These are phyloP conservation scores for Busseola fusca DNA, from an alignment of 2,888 invertebrate genomes.

Conservation along the genomic window DNA sequence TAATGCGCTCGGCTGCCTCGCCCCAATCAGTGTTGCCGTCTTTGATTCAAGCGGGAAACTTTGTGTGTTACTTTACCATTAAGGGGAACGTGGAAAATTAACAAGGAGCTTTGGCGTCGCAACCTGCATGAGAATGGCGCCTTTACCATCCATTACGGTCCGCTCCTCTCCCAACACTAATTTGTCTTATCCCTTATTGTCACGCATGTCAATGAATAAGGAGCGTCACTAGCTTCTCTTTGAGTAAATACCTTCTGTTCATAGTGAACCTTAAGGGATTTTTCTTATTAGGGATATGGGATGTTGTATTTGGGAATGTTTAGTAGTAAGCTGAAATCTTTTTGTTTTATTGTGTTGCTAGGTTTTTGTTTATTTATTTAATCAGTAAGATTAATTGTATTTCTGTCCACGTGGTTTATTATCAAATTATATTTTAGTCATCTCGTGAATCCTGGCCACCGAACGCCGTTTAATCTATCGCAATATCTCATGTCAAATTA, in stretches of 20 bases:
- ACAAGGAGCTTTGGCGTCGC: constrained; percentile 76
- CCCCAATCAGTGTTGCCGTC: constrained; percentile 75
- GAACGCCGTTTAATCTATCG: constrained; percentile 30
- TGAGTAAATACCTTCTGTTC: constrained; percentile 56
- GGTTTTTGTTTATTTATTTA: constrained; percentile 17
- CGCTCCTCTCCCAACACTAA: constrained; percentile 65
- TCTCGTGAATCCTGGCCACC: background rate
- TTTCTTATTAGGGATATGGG: constrained; percentile 47
- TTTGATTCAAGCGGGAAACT: constrained; percentile 77
- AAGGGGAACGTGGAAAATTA: constrained; percentile 82
- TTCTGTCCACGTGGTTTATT: constrained; percentile 18
- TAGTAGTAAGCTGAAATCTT: constrained; percentile 34
- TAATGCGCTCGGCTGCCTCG: constrained; percentile 66
- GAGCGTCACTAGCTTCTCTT: constrained; percentile 43
- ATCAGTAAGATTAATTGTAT: constrained; percentile 12
- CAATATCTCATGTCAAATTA: constrained; percentile 44
- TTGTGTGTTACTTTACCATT: constrained; percentile 85
- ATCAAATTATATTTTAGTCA: constrained; percentile 18
- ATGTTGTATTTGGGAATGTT: constrained; percentile 25
- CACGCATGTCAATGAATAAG: constrained; percentile 71
- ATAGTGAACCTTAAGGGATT: constrained; percentile 49
- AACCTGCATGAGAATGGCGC: constrained; percentile 82
- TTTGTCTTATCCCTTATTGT: constrained; percentile 72
- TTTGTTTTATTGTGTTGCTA: constrained; percentile 22
- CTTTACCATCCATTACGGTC: constrained; percentile 71